Percentiles rank a stretch among this genome's conserved stretches.
These are phyloP conservation scores for Lobophora halterata DNA, from an alignment of 2,888 invertebrate species.

Conservation along the genomic window DNA sequence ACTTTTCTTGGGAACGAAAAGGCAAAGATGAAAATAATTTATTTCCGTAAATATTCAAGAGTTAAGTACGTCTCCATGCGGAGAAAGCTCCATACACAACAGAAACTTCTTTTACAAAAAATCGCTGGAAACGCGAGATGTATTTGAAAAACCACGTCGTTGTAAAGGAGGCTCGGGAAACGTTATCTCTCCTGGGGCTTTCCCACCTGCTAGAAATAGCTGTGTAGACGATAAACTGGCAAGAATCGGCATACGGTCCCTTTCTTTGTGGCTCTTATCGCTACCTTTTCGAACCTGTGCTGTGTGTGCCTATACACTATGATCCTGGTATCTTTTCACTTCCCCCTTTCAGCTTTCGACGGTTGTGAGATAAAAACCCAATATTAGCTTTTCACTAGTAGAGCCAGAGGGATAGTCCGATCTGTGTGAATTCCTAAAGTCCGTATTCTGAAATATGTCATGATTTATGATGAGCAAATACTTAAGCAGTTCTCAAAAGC, in stretches of 20 bases:
- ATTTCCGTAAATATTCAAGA: too few species aligned
- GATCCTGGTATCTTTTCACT: conserved; percentile 15
- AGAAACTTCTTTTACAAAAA: conserved; percentile 5
- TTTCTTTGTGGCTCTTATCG: conserved; percentile 23
- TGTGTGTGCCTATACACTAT: too few species aligned
- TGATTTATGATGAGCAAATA: too few species aligned
- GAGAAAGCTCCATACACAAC: too few species aligned
- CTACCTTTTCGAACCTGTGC: conserved; percentile 15
- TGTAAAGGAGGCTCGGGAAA: conserved; percentile 15
- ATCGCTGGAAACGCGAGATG: conserved; percentile 3
- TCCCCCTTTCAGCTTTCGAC: conserved; percentile 10
- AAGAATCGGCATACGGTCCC: conserved; percentile 3
- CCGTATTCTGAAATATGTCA: too few species aligned
- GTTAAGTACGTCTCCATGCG: too few species aligned
- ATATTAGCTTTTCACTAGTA: conserved; percentile 6
- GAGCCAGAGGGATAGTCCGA: too few species aligned
- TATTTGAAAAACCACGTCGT: conserved; percentile 7
- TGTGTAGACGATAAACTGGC: conserved; percentile 12
- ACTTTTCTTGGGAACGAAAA: too few species aligned
- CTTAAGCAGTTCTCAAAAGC: too few species aligned
- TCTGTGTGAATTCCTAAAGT: too few species aligned
- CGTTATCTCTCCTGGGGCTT: conserved; percentile 19
- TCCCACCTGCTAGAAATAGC: conserved; percentile 12
- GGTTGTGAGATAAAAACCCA: conserved; percentile 10
- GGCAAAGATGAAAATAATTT: too few species aligned